These are phyloP conservation scores for Empidonax alnorum DNA, from an alignment of 2,113 vertebrate species.

Conservation along the genomic window DNA sequence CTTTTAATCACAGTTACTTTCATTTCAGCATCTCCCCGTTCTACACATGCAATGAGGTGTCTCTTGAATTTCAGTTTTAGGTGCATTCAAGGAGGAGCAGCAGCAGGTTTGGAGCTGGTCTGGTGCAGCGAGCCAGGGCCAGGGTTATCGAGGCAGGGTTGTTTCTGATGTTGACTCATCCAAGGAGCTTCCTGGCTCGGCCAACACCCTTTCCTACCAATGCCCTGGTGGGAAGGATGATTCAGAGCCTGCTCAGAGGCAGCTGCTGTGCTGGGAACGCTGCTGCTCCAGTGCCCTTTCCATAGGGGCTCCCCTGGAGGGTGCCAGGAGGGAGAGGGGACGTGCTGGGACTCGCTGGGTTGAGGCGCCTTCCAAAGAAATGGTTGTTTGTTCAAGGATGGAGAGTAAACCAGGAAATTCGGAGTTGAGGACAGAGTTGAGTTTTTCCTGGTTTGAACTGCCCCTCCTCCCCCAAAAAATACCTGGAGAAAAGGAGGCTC, in stretches of 20 bases:
- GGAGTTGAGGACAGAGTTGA: neutral
- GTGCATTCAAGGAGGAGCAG: neutral
- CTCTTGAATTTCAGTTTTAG: neutral
- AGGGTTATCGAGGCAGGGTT: conserved; percentile 35
- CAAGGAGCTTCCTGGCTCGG: conserved; percentile 1
- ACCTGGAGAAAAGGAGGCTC: neutral
- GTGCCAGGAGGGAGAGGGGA: neutral
- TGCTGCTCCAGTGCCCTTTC: neutral
- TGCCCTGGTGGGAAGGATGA: neutral
- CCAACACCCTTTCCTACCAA: neutral
- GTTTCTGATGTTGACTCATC: conserved; percentile 22
- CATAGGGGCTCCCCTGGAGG: neutral
- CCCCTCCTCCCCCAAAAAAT: too few relatives aligned
- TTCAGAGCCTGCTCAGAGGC: neutral
- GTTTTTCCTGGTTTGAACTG: neutral
- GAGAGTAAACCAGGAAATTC: neutral
- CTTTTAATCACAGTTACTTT: neutral
- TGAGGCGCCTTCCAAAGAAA: neutral
- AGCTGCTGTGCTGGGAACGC: neutral
- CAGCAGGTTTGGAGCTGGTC: neutral
- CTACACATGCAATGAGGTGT: neutral
- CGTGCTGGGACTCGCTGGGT: neutral
- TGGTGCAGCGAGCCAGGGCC: neutral
- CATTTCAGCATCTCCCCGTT: neutral
- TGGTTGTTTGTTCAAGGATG: neutral